These are phyloP conservation scores for Gymnoscopelus microlampas DNA, from an alignment of 2,797 vertebrate species.

Conservation along the genomic window DNA sequence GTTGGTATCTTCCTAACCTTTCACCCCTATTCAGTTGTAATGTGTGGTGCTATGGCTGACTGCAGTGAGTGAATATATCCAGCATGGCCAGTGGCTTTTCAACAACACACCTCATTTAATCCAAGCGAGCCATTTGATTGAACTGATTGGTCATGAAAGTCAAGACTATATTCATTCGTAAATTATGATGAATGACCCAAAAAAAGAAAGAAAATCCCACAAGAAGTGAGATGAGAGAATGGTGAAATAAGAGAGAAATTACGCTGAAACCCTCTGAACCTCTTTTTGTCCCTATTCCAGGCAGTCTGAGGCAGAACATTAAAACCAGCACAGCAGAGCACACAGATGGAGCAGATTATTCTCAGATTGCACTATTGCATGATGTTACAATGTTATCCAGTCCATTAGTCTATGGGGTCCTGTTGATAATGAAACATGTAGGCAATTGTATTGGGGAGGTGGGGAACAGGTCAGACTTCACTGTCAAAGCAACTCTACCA, in stretches of 20 bases:
- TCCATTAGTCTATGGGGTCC: conserved; percentile 6
- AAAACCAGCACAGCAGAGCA: conserved; percentile 10
- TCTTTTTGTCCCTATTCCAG: conserved; percentile 1
- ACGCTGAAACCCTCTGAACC: not conserved
- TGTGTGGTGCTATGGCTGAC: too few relatives aligned
- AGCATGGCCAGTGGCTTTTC: too few relatives aligned
- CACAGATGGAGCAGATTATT: conserved; percentile 58
- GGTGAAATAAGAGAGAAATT: conserved; percentile 13
- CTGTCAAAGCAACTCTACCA: not conserved
- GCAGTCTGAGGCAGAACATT: conserved; percentile 23
- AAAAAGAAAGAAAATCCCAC: not conserved
- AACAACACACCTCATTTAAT: too few relatives aligned
- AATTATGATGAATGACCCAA: conserved; percentile 23
- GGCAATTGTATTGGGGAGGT: not conserved
- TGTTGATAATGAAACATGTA: not conserved
- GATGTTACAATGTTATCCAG: conserved; percentile 2
- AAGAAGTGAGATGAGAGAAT: conserved; percentile 29
- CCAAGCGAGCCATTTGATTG: too few relatives aligned
- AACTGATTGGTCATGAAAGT: conserved; percentile 9
- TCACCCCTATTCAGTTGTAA: too few relatives aligned
- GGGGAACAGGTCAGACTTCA: not conserved
- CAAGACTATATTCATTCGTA: conserved; percentile 1
- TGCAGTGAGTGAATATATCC: too few relatives aligned
- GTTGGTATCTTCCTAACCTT: too few relatives aligned
- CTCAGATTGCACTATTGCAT: not conserved